phyloP scores from a whole-genome alignment of 2,888 invertebrate genomes.

The Chymomyza caudatula region DNA sequence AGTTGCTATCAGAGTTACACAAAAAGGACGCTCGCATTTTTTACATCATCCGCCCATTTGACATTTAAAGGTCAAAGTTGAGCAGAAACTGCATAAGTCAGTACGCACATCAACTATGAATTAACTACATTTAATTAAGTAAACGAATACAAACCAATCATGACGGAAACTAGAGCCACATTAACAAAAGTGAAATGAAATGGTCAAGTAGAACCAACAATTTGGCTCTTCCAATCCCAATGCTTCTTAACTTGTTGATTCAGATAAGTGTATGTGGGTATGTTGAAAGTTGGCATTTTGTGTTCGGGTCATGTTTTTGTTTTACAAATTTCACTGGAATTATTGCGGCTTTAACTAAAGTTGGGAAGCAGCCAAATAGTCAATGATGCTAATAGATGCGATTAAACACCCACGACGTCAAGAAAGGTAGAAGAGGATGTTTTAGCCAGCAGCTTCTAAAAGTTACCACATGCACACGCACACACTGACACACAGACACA shows the following conservation, averaged over 20 bases:
- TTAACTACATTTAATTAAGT: slow-evolving; percentile 32
- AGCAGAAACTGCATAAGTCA: slow-evolving; percentile 53
- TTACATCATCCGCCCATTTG: slow-evolving; percentile 23
- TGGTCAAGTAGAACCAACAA: slow-evolving; percentile 1
- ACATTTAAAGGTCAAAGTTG: slow-evolving; percentile 68
- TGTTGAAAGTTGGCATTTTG: neutral
- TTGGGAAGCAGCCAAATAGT: slow-evolving; percentile 26
- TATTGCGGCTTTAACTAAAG: neutral
- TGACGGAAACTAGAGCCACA: slow-evolving; percentile 2
- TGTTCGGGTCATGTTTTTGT: slow-evolving; percentile 30
- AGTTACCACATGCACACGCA: neutral
- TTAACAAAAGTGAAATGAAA: slow-evolving; percentile 4
- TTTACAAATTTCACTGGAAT: slow-evolving; percentile 25
- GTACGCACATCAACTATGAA: slow-evolving; percentile 20
- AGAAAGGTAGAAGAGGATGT: too few relatives aligned
- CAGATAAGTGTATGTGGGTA: neutral
- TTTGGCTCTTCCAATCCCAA: neutral
- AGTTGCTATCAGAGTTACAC: slow-evolving; percentile 41
- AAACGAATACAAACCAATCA: slow-evolving; percentile 20
- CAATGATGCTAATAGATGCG: slow-evolving; percentile 64
- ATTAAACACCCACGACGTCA: slow-evolving; percentile 66
- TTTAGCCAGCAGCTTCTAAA: neutral
- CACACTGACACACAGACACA: neutral
- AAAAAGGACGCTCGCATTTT: neutral
- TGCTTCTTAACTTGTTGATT: slow-evolving; percentile 35